These are phyloP conservation scores for Autographa pulchrina DNA, from an alignment of 2,888 invertebrate species.

Conservation along the genomic window DNA sequence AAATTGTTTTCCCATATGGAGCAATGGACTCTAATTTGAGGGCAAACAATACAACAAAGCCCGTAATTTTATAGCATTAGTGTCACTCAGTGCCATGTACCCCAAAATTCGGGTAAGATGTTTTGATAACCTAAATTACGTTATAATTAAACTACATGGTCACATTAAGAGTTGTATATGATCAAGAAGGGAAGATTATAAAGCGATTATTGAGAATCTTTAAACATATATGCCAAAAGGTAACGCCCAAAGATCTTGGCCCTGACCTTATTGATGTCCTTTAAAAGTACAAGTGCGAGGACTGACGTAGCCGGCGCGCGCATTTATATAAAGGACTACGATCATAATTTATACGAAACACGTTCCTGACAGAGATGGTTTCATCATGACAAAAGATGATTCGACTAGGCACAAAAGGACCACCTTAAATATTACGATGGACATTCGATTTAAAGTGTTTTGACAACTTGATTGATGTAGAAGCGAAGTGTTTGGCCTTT, in stretches of 20 bases:
- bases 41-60: background rate
- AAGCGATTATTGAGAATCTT: background rate
- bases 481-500: no score
- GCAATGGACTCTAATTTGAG: background rate
- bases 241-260: background rate
- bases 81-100: background rate
- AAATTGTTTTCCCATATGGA: background rate
- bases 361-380: background rate
- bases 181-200: background rate
- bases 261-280: conserved; percentile 7
- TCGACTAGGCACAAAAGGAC: background rate
- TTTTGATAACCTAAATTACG: background rate
- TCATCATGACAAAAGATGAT: background rate
- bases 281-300: background rate
- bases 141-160: background rate
- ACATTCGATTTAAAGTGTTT: background rate
- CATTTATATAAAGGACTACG: background rate
- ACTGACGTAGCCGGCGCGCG: conserved; percentile 3
- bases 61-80: background rate
- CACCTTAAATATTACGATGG: background rate
- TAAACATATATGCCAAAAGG: background rate
- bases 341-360: background rate
- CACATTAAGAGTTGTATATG: background rate
- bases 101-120: background rate
- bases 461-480: background rate